Evolutionary conservation across 2,113 vertebrate species (phyloP).

Genomic region (Pteropus alecto): DNA sequence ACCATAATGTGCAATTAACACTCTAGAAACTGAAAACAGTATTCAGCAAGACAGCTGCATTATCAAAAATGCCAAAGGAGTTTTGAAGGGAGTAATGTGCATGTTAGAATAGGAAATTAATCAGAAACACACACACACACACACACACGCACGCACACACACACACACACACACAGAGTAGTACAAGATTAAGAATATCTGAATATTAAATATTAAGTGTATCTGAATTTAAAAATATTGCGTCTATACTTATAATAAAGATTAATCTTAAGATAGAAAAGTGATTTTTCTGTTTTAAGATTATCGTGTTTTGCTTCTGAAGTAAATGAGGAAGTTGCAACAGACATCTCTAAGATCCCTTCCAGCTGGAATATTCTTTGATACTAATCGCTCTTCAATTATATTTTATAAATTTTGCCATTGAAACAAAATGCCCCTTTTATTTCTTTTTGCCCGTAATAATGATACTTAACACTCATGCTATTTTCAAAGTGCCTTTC

Average conservation of each 20-base stretch:
- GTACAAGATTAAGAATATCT: slow-evolving; percentile 56
- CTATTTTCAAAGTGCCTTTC: slow-evolving; percentile 53
- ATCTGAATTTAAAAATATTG: slow-evolving; percentile 19
- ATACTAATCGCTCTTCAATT: slow-evolving; percentile 61
- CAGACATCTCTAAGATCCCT: background rate
- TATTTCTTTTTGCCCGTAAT: background rate
- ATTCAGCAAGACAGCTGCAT: slow-evolving; percentile 70
- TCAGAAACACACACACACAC: background rate
- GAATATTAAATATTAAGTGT: slow-evolving; percentile 38
- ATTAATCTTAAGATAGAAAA: slow-evolving; percentile 12
- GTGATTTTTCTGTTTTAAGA: slow-evolving; percentile 45
- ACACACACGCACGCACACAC: background rate
- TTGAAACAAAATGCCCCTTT: slow-evolving; percentile 13
- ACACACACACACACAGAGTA: background rate
- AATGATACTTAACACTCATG: slow-evolving; percentile 19
- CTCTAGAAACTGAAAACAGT: slow-evolving; percentile 73
- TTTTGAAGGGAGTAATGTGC: slow-evolving; percentile 69
- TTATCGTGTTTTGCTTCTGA: slow-evolving; percentile 48
- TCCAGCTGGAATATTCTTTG: slow-evolving; percentile 42
- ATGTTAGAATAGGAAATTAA: slow-evolving; percentile 74
- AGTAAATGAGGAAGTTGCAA: slow-evolving; percentile 8
- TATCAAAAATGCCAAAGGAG: slow-evolving; percentile 73
- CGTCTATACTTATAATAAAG: slow-evolving; percentile 23
- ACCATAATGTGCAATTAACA: slow-evolving; percentile 71
- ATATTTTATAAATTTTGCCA: slow-evolving; percentile 57